Evolutionary conservation across 2,888 invertebrate species (phyloP).

Genomic region (Oxytorus armatus): DNA sequence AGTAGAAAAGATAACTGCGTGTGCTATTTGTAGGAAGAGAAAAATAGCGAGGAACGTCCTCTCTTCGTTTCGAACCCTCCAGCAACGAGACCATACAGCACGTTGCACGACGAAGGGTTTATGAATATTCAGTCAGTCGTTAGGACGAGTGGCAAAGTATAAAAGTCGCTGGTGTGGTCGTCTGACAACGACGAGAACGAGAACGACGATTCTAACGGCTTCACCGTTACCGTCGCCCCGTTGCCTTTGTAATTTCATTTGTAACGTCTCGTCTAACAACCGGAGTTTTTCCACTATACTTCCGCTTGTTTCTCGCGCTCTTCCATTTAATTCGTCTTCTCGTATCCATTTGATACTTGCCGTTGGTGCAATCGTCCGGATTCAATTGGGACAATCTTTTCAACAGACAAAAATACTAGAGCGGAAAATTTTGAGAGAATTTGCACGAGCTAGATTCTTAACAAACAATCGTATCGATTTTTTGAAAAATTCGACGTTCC

Average conservation of each 20-base stretch:
- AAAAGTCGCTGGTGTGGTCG: conserved; percentile 73
- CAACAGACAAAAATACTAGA: conserved; percentile 21
- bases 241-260: conserved; percentile 78
- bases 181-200: conserved; percentile 70
- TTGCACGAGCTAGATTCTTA: too few species aligned
- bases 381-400: neutral
- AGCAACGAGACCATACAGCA: conserved; percentile 31
- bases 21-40: conserved; percentile 44
- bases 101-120: conserved; percentile 76
- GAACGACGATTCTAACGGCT: conserved; percentile 66
- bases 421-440: too few species aligned
- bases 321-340: conserved; percentile 2
- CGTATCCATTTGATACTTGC: neutral
- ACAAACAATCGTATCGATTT: too few species aligned
- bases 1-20: conserved; percentile 30
- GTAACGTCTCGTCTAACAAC: conserved; percentile 71
- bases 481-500: too few species aligned
- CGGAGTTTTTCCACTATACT: conserved; percentile 45
- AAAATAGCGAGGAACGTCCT: conserved; percentile 51
- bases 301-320: conserved; percentile 20
- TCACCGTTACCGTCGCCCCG: conserved; percentile 67
- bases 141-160: conserved; percentile 74
- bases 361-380: neutral
- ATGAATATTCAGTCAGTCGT: conserved; percentile 83
- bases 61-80: conserved; percentile 45